Percentiles rank a stretch among this genome's conserved stretches.
phyloP scores from a whole-genome alignment of 2,113 vertebrate species.

The Stercorarius parasiticus region DNA sequence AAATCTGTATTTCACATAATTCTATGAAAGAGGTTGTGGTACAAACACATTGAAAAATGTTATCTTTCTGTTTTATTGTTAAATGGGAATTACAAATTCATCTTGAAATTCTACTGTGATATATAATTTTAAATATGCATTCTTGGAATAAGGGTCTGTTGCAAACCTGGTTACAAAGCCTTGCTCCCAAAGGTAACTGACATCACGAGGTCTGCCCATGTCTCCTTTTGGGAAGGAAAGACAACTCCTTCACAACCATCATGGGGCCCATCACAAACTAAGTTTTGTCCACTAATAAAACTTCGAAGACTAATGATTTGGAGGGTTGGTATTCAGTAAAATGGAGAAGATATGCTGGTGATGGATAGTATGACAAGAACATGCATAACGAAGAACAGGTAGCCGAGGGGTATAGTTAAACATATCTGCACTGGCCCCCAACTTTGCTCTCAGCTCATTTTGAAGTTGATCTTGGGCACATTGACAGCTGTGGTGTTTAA shows the following conservation, averaged over 20 bases:
- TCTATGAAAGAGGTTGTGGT: background rate
- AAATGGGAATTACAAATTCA: background rate
- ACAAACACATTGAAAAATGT: background rate
- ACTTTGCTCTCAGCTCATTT: background rate
- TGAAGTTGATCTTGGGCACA: background rate
- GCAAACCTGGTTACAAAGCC: background rate
- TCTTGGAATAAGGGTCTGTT: background rate
- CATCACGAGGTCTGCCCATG: background rate
- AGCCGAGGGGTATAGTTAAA: background rate
- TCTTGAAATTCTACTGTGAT: background rate
- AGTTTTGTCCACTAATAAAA: background rate
- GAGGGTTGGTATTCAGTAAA: background rate
- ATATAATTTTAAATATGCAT: background rate
- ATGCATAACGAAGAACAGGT: fast-evolving
- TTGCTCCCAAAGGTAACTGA: background rate
- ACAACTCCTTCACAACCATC: background rate
- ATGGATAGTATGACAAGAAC: background rate
- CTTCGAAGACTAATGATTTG: background rate
- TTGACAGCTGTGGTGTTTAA: background rate
- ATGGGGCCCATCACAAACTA: background rate
- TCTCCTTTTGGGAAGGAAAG: background rate
- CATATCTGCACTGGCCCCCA: background rate
- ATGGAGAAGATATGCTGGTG: background rate
- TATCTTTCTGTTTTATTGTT: background rate
- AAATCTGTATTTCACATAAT: background rate